phyloP scores from a whole-genome alignment of 1,140 invertebrate species.

The Hermetia illucens region DNA sequence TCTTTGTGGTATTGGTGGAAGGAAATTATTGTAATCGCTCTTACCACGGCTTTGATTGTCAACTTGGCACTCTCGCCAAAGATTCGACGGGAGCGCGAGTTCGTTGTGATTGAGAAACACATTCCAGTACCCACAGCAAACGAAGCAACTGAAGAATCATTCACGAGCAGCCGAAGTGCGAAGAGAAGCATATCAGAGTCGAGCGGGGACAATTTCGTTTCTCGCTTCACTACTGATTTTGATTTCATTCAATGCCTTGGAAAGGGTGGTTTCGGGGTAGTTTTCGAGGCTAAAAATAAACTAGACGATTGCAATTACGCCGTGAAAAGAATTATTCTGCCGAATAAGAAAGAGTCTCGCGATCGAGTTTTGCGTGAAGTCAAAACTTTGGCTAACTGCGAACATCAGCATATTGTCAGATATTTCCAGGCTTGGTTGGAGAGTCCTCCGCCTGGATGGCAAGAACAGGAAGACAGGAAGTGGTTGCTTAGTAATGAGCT shows the following conservation, averaged over 20 bases:
- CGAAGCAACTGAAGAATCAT: conserved; percentile 25
- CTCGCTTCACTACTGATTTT: conserved; percentile 75
- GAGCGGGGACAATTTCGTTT: conserved; percentile 22
- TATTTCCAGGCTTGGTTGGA: conserved; percentile 94
- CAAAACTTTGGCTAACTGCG: conserved; percentile 81
- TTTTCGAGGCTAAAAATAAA: conserved; percentile 90
- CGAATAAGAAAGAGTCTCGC: conserved; percentile 61
- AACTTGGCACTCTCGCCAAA: conserved; percentile 42
- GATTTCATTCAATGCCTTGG: conserved; percentile 71
- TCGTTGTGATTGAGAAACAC: conserved; percentile 30
- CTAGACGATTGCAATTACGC: conserved; percentile 92
- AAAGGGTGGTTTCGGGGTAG: conserved; percentile 91
- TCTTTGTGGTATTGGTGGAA: conserved; percentile 77
- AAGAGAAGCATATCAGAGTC: conserved; percentile 25
- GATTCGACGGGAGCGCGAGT: conserved; percentile 23
- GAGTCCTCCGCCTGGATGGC: conserved; percentile 74
- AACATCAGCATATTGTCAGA: conserved; percentile 88
- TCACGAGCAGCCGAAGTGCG: neutral
- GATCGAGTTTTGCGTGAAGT: conserved; percentile 88
- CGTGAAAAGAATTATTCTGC: conserved; percentile 83
- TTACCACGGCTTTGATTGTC: conserved; percentile 44
- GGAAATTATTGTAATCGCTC: conserved; percentile 54
- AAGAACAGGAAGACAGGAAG: conserved; percentile 59
- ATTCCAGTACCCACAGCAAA: conserved; percentile 27
- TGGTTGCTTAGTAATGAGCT: conserved; percentile 37